Evolutionary conservation across 2,797 vertebrate species (phyloP).

Genomic region (Macrochelys suwanniensis): DNA sequence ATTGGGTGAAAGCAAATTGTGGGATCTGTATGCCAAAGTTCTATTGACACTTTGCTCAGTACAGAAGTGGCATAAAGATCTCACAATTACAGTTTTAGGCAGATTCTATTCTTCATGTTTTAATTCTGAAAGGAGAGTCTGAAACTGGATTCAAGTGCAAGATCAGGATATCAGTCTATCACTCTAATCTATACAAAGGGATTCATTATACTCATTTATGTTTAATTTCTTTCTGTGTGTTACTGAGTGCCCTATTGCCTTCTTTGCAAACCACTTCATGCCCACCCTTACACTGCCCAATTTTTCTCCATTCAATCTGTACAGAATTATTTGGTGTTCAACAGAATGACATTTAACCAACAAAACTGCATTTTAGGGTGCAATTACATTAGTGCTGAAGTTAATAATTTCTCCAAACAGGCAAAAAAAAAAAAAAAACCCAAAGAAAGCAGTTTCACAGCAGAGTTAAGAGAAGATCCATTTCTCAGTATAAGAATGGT

Average conservation of each 20-base stretch:
- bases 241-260: background rate
- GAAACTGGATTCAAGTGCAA: background rate
- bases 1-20: background rate
- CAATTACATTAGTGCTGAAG: background rate
- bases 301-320: background rate
- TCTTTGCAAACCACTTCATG: background rate
- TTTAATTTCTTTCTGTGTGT: background rate
- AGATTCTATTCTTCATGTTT: background rate
- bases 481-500: background rate
- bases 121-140: background rate
- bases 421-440: background rate
- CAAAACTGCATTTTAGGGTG: background rate
- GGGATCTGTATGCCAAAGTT: background rate
- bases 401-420: background rate
- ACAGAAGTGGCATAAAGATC: background rate
- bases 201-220: background rate
- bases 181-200: background rate
- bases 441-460: background rate
- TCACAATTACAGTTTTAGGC: background rate
- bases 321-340: background rate
- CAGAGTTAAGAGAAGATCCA: background rate
- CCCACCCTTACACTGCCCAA: too few relatives aligned
- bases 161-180: background rate
- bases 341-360: background rate
- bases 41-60: background rate